Base-by-base conservation (phyloP, 2,797 vertebrate genomes). In the Aulostomus chinensis region DNA sequence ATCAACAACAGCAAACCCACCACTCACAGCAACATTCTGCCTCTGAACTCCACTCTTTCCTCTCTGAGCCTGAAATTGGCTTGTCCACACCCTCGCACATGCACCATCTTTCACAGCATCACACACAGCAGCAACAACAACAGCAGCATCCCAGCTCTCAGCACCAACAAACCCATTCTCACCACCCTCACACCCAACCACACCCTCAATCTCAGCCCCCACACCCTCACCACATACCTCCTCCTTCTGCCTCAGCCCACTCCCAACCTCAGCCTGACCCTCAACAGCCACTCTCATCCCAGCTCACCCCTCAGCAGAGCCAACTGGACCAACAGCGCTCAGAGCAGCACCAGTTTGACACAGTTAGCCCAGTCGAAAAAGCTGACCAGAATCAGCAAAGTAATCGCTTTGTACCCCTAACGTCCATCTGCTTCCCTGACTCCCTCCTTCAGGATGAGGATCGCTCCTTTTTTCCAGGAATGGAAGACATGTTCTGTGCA, bases 401-500 rank as follows among this genome's bases (percentile, higher is more conserved):
- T 48, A 93, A 88, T 28, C 86, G 95, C 2, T 97, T 96, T 2
- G 94, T 97, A 2, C 95, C 96, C 0, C 87, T 98, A 9, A 96
- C 96, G 0, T 98, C 96, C 46, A 97, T 97, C 83, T 98, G 96
- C 79, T 98, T 97, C 74, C 96, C 96, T 0, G 96, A 98, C 72
- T 94, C 96, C 0, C 79, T 97, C 58, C 91, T 97, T 22, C 96
- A 95, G 65, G 95, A 97, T 1, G 96, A 98, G 63, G 96, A 97
- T 29, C 93, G 96, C 4, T 93, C 94, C 2, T 97, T 97, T 69
- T 97, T 97, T 28, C 96, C 96, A 6, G 95, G 93, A 18, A 97
- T 97, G 96, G 96, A 97, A 55, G 96, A 98, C 83, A 97, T 98
- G 95, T 98, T 97, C 16, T 96, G 95, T 0, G 80, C 91, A 0